Evolutionary conservation across 2,888 invertebrate genomes (phyloP).

Genomic region (Chymomyza caudatula): DNA sequence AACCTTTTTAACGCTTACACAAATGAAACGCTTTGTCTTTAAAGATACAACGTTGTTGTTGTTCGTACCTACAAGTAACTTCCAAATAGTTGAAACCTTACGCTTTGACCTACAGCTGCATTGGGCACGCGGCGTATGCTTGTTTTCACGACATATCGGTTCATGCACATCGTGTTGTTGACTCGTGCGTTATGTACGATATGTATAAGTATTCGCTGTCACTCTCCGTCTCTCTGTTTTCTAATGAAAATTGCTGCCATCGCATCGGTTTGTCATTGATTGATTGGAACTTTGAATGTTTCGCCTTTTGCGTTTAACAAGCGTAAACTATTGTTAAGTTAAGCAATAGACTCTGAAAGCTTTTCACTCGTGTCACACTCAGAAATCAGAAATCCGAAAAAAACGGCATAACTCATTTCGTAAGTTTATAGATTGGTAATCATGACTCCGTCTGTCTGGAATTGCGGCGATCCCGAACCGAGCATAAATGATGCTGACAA

Average conservation of each 20-base stretch:
- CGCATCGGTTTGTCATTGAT: slow-evolving; percentile 68
- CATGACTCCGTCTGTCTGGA: background rate
- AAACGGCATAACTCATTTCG: slow-evolving; percentile 45
- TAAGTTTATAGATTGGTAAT: slow-evolving; percentile 40
- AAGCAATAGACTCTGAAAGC: slow-evolving; percentile 31
- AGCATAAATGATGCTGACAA: slow-evolving; percentile 76
- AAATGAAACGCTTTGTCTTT: slow-evolving; percentile 32
- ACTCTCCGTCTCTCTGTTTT: slow-evolving; percentile 38
- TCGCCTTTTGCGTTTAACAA: slow-evolving; percentile 30
- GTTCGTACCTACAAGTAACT: background rate
- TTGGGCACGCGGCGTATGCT: slow-evolving; percentile 19
- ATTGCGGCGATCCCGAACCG: slow-evolving; percentile 14
- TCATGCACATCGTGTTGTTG: slow-evolving; percentile 41
- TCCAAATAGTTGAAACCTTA: background rate
- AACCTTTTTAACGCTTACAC: slow-evolving; percentile 51
- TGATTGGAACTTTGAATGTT: slow-evolving; percentile 60
- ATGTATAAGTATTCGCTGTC: slow-evolving; percentile 60
- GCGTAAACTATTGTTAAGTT: slow-evolving; percentile 6
- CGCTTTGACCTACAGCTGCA: slow-evolving; percentile 5
- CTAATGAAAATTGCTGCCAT: slow-evolving; percentile 51
- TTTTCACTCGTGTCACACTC: slow-evolving; percentile 59
- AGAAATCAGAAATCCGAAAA: no score
- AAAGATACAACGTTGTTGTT: background rate
- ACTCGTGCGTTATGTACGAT: slow-evolving; percentile 62
- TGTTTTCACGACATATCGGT: slow-evolving; percentile 66